Evolutionary conservation across 2,797 vertebrate species (phyloP).

Genomic region (Distichodus sexfasciatus): DNA sequence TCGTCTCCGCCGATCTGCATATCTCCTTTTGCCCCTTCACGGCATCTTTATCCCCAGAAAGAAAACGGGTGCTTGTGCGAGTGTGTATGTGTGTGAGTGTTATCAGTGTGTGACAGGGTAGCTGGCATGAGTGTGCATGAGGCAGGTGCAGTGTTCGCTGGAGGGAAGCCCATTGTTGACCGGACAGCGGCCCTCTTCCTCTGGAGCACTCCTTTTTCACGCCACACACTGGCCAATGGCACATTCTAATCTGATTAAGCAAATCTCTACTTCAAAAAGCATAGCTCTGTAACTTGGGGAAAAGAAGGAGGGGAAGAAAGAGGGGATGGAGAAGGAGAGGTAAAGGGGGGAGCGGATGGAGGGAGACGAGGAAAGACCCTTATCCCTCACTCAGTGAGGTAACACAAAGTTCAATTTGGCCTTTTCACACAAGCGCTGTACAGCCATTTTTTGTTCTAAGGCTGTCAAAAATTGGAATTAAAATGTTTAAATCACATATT

Average conservation of each 20-base stretch:
- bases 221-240: slow-evolving; percentile 74
- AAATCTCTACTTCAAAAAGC: slow-evolving; percentile 98
- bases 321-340: background rate
- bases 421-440: too few species aligned
- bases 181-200: slow-evolving; percentile 80
- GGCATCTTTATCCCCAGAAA: slow-evolving; percentile 13
- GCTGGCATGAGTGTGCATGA: slow-evolving; percentile 67
- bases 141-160: slow-evolving; percentile 78
- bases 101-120: slow-evolving; percentile 79
- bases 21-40: too few species aligned
- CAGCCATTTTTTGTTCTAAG: too few species aligned
- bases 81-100: slow-evolving; percentile 63
- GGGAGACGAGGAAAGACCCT: too few species aligned
- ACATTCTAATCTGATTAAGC: slow-evolving; percentile 96
- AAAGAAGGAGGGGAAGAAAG: slow-evolving; percentile 37
- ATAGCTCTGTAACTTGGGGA: slow-evolving; percentile 77
- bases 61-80: slow-evolving; percentile 20
- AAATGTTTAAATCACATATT: too few species aligned
- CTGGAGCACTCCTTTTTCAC: slow-evolving; percentile 84
- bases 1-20: too few species aligned
- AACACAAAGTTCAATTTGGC: too few species aligned
- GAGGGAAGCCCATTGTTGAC: slow-evolving; percentile 71
- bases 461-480: too few species aligned
- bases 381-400: too few species aligned
- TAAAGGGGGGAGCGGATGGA: too few species aligned